Conservation (phyloP, 2,888 invertebrate genomes). For the Leptinotarsa peninsularis region DNA sequence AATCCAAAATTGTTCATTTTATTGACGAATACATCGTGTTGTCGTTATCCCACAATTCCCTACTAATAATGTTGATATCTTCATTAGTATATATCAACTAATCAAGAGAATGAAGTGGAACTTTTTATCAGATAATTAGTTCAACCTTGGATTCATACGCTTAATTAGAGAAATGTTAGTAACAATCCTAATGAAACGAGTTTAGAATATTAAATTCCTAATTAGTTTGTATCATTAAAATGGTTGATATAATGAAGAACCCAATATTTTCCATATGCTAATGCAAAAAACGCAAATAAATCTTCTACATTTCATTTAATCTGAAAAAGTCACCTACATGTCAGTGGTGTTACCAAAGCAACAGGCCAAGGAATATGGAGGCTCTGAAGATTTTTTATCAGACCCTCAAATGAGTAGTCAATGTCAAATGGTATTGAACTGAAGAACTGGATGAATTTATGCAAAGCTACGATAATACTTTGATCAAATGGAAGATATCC, state of each 20-base stretch:
- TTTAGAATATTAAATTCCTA: constrained; percentile 35
- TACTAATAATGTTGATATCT: constrained; percentile 15
- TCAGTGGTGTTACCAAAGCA: background rate
- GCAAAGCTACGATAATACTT: no score
- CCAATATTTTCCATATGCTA: constrained; percentile 21
- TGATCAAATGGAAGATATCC: no score
- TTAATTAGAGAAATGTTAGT: constrained; percentile 14
- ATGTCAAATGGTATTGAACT: no score
- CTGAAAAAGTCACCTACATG: background rate
- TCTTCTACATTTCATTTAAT: background rate
- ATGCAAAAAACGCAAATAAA: background rate
- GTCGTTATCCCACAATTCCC: background rate
- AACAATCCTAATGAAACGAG: constrained; percentile 26
- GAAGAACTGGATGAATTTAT: no score
- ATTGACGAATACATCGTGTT: constrained; percentile 8
- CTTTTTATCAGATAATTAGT: constrained; percentile 18
- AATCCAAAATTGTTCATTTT: background rate
- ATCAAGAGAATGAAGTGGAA: constrained; percentile 7
- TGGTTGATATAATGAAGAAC: constrained; percentile 31
- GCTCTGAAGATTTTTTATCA: no score
- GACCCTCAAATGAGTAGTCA: no score
- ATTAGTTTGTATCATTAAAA: constrained; percentile 40
- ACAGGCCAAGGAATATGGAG: background rate
- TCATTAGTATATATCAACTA: constrained; percentile 14
- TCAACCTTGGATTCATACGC: constrained; percentile 17